Conservation (phyloP, 2,888 invertebrate genomes). For the Fissipunctia ypsillon region DNA sequence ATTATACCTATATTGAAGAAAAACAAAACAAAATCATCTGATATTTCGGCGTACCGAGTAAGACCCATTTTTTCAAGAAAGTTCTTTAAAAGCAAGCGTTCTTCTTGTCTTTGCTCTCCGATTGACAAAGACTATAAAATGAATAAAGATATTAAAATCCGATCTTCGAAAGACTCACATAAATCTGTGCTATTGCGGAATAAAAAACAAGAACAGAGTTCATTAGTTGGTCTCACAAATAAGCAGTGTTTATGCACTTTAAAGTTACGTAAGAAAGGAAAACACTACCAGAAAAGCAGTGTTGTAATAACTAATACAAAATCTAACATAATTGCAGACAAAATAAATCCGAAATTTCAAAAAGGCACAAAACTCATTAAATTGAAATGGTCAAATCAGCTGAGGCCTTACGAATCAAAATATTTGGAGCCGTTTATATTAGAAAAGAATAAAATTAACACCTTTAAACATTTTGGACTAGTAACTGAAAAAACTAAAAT, state of each 20-base stretch:
- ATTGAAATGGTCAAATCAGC: constrained; percentile 1
- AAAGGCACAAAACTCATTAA: not conserved
- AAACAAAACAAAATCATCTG: constrained; percentile 11
- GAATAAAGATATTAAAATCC: not conserved
- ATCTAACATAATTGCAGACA: not conserved
- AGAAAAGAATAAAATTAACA: constrained; percentile 14
- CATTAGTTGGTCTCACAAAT: constrained; percentile 15
- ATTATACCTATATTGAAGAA: constrained; percentile 10
- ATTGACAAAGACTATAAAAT: constrained; percentile 10
- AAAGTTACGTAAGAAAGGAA: constrained; percentile 21
- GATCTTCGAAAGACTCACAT: not conserved
- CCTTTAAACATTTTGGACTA: constrained; percentile 3
- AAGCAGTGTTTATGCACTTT: constrained; percentile 19
- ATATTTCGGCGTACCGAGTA: not conserved
- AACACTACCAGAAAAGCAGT: constrained; percentile 8
- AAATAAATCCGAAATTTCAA: not conserved
- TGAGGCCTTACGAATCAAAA: not conserved
- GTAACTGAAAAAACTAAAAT: constrained; percentile 27
- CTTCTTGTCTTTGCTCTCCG: not conserved
- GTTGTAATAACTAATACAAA: constrained; percentile 14
- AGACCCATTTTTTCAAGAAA: constrained; percentile 8
- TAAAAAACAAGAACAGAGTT: constrained; percentile 2
- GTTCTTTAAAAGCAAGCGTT: not conserved
- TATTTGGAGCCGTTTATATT: constrained; percentile 7
- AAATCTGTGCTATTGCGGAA: not conserved